Evolutionary conservation across 2,797 vertebrate species (phyloP), one percentile per base, ranked within the genome.

Genomic region (Pogonophryne albipinna): DNA sequence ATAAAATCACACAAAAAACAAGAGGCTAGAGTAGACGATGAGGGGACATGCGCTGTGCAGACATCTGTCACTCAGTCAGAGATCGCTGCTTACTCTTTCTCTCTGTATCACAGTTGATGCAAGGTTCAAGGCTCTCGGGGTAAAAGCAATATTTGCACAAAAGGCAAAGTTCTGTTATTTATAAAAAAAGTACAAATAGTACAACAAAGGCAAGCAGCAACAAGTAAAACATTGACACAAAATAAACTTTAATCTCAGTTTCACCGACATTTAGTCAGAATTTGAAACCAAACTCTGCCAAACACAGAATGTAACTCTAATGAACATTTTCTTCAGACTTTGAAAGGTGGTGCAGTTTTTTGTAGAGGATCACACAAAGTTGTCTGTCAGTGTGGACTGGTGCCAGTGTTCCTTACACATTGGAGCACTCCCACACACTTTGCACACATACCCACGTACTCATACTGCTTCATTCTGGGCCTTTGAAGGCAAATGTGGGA

Each of bases 51-150:
- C 31, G 55, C 13, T 58, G 49, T 38, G 52, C 31, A 60, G 53
- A 60, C 15, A 52, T 15, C 23, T 76, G 52, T 77, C 73, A 78
- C 44, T 58, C 75, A 77, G 23, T 58, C 75, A 79, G 23, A 82
- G 52, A 20, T 10, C 41, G 20, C 17, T 19, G 6, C 56, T 34
- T 4, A 31, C 16, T 15, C 27, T 1, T 27, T 74, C 3, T 42
- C 9, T 61, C 49, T 50, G 56, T 17, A 6, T 23, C 14, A 6
- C 10, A n/a, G 0, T 15, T 47, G 16, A 27, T 74, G 34, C n/a
- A 20, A 47, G 49, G 23, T 73, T 55, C 9, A 53, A 53, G 34
- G 56, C n/a, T 66, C 17, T 47, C 9, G 0, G 52, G 17, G 14
- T 46, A 20, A 66, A 59, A 73, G 44, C 3, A 10, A 66, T 17